Base-by-base conservation (phyloP, 1,140 invertebrate genomes). In the Coboldia fuscipes region DNA sequence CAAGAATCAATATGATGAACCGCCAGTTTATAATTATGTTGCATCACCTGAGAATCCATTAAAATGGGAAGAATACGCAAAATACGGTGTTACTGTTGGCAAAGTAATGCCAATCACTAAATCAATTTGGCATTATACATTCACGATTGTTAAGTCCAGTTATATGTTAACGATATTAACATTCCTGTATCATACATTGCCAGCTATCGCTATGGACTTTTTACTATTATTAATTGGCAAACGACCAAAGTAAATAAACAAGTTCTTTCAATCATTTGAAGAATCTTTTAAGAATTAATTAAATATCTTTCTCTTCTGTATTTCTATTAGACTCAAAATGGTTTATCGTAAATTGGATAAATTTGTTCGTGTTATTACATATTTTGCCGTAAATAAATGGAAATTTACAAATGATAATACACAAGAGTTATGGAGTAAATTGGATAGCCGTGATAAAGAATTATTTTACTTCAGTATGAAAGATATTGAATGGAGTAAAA, bases 321-420 rank as follows among this genome's bases (percentile, higher is more conserved):
- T 6, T 12, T 23, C 22, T 7, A 7, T 23, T 23, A 7, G 6
- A 23, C 6, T 12, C 22, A 23, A 23, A 23, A 23, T 23, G 22
- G 68, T 77, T 8, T 82, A 83, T 44, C 61, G 61, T 14, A 78
- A 76, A 50, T 68, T 85, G 26, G 63, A 73, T 37, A 72, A 75
- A 46, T 72, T 80, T 33, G 65, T 70, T 15, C 58, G 60, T 13
- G 68, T 70, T 3, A 56, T 83, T 13, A 63, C 71, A 24, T 83
- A 72, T 47, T 85, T 85, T 47, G 68, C 70, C 14, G 59, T 62
- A 0, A 57, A 66, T 27, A 57, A 75, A 41, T 85, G 79, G 69
- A 61, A 64, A 21, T 82, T 84, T 42, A 50, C 62, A 14, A 75
- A 75, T 41, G 54, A 64, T 1, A 82, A 83, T 45, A 56, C 68